Conservation (phyloP, 2,797 vertebrate genomes). For the Limosa lapponica region DNA sequence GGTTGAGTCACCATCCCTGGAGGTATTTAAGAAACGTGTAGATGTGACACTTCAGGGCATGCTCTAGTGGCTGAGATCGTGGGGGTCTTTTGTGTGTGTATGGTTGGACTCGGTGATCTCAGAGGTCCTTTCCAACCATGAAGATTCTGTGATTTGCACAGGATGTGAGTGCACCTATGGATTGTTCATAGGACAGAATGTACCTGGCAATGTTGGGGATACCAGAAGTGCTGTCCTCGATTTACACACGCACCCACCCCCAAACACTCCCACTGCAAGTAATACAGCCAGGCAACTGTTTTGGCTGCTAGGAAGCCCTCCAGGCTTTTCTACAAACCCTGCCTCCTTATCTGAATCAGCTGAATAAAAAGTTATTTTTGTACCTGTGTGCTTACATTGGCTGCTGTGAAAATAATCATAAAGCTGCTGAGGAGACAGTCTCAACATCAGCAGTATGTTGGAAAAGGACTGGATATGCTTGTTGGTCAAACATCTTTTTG, state of each 20-base stretch:
- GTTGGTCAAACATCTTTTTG: background rate
- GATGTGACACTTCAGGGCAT: no score
- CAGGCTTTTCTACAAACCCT: background rate
- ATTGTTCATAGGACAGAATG: background rate
- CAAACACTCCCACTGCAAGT: background rate
- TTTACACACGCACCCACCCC: background rate
- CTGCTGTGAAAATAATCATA: background rate
- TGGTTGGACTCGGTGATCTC: no score
- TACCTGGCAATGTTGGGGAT: background rate
- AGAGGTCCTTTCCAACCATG: no score
- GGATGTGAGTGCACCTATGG: background rate
- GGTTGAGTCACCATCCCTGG: no score
- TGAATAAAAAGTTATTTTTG: background rate
- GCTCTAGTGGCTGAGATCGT: no score
- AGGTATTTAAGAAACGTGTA: no score
- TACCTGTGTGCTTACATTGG: background rate
- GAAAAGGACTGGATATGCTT: background rate
- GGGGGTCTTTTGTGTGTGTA: no score
- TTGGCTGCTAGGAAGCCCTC: conserved; percentile 4
- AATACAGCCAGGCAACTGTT: background rate
- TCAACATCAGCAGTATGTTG: fast-evolving
- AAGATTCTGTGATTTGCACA: background rate
- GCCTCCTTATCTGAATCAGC: background rate
- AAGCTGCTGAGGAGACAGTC: background rate
- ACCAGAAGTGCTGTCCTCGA: background rate